Evolutionary conservation across 92 coral and sea anemone species (phyloP), one percentile per base, ranked within the genome.

Genomic region (Heliopora coerulea): DNA sequence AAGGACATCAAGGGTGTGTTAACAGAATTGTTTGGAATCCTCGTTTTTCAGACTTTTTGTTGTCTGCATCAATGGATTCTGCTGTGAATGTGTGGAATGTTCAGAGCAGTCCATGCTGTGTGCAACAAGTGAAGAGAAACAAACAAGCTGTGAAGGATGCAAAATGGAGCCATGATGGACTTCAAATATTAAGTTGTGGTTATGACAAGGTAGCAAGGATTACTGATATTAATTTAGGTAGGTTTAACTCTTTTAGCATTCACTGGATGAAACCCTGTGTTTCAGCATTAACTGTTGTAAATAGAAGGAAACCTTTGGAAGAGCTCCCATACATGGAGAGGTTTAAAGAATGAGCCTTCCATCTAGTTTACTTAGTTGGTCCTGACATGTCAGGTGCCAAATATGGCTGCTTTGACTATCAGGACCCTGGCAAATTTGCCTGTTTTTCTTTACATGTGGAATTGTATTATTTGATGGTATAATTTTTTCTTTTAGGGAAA

Each of bases 31-130:
- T 70, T 27, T 92, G 97, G 97, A 87, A 83, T 79, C 91, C 93
- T 14, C 48, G 58, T 12, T 65, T 57, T 32, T 63, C 59, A 50
- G 83, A 87, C 79, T 49, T 92, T 78, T 85, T 92, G 23, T 75
- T 88, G 28, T 85, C 97, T 9, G 91, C 96, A 8, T 85, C 97
- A 46, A 87, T 92, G 97, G 97, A 92, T 67, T 80, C 83, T 9
- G 41, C 68, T 26, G 90, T 92, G 1, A 80, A 76, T 24, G 68
- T 92, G 25, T 89, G 97, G 97, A 91, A 92, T 65, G 82, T 85
- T 20, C 57, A 79, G 27, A 74, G 60, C n/a, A 67, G 49, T 42
- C 86, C 84, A 12, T 33, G 48, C 10, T 85, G 93, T 72, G 21
- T 75, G 24, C 58, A 30, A 15, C 86, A 81, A 73, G 78, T 89